Evolutionary conservation across 2,113 vertebrate genomes (phyloP), one percentile per base, ranked within the genome.

Genomic region (Dunckerocampus dactyliophorus): DNA sequence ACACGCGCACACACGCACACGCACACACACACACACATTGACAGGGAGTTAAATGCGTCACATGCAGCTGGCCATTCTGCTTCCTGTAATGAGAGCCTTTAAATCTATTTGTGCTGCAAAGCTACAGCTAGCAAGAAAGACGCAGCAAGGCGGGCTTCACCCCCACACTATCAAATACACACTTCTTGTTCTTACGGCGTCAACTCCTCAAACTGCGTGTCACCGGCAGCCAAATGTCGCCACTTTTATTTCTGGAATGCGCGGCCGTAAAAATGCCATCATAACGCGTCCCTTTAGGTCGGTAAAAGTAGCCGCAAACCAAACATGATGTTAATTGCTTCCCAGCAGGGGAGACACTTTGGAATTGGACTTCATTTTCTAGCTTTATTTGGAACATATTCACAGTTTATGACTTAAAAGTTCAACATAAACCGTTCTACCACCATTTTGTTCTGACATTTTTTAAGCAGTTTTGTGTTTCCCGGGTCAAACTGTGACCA

Each of bases 81-180:
- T 67, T 67, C 31, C 78, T 81, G 75, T 86, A 88, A 88, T 86
- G 84, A 84, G 82, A 85, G 82, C 79, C 86, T 85, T 66, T 74
- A 86, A 86, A 86, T 88, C 80, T 88, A 88, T 86, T 86, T 81
- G 76, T 71, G 75, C 76, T 73, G 48, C 39, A 43, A 43, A 43
- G 39, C 64, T 62, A 71, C n/a, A 78, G 74, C 82, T 69, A 72
- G 76, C 77, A 63, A 66, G 67, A 69, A 61, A 62, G 31, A 34
- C 31, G 31, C 31, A 34, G 65, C 76, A 80, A 84, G 81, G 81
- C 53, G 55, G 71, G 68, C 70, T 72, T 47, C 52, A 74, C 63
- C 63, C 68, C 39, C 12, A 12, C 10, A 12, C 12, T 13, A 12
- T 76, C 69, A 80, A 85, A 85, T 76, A 83, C 66, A 82, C 54